Evolutionary conservation across 2,888 invertebrate species (phyloP).

Genomic region (Calliphora vomitoria): DNA sequence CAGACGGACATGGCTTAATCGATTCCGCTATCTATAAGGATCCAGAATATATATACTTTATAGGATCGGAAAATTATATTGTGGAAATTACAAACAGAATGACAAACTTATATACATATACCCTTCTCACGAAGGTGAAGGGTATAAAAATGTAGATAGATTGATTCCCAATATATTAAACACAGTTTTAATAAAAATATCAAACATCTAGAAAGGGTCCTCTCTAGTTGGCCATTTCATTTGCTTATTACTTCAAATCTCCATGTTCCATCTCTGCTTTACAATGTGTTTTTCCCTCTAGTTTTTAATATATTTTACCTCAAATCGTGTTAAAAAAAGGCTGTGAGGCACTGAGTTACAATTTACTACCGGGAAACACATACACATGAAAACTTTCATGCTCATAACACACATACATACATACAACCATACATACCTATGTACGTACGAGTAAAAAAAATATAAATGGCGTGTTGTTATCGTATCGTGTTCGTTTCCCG

Average conservation of each 20-base stretch:
- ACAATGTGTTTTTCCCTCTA: background rate
- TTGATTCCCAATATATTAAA: too few species aligned
- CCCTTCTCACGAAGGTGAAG: too few species aligned
- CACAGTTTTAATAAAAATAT: too few species aligned
- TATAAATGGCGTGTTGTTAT: constrained; percentile 38
- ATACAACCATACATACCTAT: background rate
- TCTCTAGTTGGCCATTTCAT: too few species aligned
- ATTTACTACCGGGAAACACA: background rate
- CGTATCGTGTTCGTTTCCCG: constrained; percentile 31
- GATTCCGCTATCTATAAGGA: too few species aligned
- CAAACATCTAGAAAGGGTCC: too few species aligned
- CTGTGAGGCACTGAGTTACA: background rate
- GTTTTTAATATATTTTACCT: background rate
- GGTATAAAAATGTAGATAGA: too few species aligned
- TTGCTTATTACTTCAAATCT: background rate
- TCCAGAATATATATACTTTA: too few species aligned
- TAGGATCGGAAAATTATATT: too few species aligned
- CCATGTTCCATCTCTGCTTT: background rate
- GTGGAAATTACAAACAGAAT: too few species aligned
- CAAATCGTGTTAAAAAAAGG: background rate
- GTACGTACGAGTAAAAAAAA: background rate
- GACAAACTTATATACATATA: too few species aligned
- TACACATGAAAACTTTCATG: background rate
- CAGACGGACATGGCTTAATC: too few species aligned
- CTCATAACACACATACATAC: background rate